Base-by-base conservation (phyloP, 1,140 invertebrate genomes). In the Aethina tumida region DNA sequence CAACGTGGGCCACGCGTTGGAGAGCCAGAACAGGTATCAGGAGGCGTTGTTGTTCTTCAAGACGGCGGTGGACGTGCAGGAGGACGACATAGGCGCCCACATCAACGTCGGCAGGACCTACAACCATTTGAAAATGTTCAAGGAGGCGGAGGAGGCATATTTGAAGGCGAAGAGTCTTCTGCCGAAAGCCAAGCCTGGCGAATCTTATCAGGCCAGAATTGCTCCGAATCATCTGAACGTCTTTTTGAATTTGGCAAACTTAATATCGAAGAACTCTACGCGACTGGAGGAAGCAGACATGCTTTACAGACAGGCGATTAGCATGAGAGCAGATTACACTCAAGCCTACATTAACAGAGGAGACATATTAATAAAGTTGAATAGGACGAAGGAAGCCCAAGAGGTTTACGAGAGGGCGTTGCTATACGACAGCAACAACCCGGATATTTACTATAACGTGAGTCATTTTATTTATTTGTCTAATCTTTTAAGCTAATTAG, bases 371-470 rank as follows among this genome's bases (percentile, higher is more conserved):
- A 87, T 97, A 55, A 96, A 95, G 68, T 69, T 97, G 52, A 94
- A 94, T 66, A 78, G 90, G 43, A 93, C 89, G 3, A 83, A 90
- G 55, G 92, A 97, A 64, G 94, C 94, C 0, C 84, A 92, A 61
- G 83, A 93, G 58, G 89, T 95, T 14, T 98, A 97, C 58, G 88
- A 95, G 59, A 73, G 84, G 58, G 94, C 93, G 0, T 64, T 97
- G 13, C 77, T 89, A 47, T 93, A 94, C 64, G 92, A 96, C 58
- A 89, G 81, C 53, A 85, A 82, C 50, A 96, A 97, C 70, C 89
- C 94, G 2, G 94, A 97, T 62, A 92, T 97, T 52, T 94, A 96
- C 65, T 97, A 97, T 56, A 97, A 97, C 66, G 86, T 91, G 67
- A 77, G 75, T 73, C 14, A 24, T 16, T 41, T 16, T n/a, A n/a